phyloP scores from a whole-genome alignment of 2,888 invertebrate genomes.

The Caenorhabditis sp. region DNA sequence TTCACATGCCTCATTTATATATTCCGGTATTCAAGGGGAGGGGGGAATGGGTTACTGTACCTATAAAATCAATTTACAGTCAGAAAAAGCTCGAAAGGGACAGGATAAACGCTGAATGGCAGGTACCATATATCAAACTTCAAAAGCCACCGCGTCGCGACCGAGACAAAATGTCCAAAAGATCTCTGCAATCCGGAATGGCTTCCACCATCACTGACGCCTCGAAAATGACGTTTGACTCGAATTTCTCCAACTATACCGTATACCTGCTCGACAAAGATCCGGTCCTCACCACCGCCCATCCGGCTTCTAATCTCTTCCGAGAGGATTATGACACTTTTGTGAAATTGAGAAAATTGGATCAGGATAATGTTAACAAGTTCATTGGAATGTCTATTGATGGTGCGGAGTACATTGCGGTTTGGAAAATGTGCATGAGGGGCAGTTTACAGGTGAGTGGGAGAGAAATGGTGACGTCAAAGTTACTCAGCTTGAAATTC shows the following conservation, averaged over 20 bases:
- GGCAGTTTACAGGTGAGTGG: conserved; percentile 66
- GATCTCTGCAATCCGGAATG: conserved; percentile 68
- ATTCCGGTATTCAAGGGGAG: conserved; percentile 3
- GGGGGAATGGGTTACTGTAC: background rate
- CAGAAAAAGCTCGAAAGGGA: conserved; percentile 64
- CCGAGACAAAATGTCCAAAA: conserved; percentile 51
- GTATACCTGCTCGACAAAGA: conserved; percentile 66
- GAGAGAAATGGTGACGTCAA: background rate
- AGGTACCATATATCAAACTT: conserved; percentile 57
- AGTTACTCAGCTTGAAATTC: conserved; percentile 3
- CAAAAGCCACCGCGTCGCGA: conserved; percentile 51
- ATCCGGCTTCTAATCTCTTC: conserved; percentile 57
- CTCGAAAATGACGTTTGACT: conserved; percentile 66
- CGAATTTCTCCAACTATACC: conserved; percentile 54
- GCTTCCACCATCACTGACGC: conserved; percentile 66
- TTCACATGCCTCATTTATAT: conserved; percentile 32
- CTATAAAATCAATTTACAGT: conserved; percentile 21
- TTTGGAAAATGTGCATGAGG: conserved; percentile 80
- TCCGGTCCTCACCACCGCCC: conserved; percentile 67
- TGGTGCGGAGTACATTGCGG: conserved; percentile 69
- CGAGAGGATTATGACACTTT: conserved; percentile 65
- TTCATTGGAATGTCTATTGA: conserved; percentile 80
- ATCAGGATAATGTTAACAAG: conserved; percentile 80
- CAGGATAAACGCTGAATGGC: conserved; percentile 71
- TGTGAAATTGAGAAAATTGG: conserved; percentile 73